Evolutionary conservation across 2,797 vertebrate genomes (phyloP).

Genomic region (Pitangus sulphuratus): DNA sequence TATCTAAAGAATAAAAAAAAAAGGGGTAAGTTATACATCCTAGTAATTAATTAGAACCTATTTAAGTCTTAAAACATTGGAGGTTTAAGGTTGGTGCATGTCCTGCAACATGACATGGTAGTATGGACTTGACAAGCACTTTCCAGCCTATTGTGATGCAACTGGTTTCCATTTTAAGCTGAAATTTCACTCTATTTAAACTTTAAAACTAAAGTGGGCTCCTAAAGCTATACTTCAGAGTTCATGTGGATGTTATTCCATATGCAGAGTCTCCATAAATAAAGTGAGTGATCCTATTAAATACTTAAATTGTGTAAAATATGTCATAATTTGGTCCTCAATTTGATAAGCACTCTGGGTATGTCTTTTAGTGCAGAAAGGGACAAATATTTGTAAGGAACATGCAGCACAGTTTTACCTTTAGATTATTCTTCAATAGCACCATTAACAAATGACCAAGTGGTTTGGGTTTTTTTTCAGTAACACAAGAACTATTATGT

Average conservation of each 20-base stretch:
- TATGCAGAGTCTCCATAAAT: background rate
- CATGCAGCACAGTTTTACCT: background rate
- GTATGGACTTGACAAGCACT: background rate
- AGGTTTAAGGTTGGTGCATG: accelerated
- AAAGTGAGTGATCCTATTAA: background rate
- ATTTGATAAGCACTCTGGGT: background rate
- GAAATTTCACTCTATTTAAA: background rate
- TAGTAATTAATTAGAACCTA: background rate
- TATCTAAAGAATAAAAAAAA: background rate
- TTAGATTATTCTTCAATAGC: background rate
- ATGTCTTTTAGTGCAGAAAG: background rate
- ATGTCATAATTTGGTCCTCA: background rate
- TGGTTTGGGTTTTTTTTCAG: background rate
- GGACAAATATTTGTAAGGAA: background rate
- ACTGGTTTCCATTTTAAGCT: background rate
- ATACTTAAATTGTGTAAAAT: background rate
- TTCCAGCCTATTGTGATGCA: background rate
- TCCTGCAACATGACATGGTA: background rate
- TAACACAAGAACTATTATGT: background rate
- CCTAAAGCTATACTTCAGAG: background rate
- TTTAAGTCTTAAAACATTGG: background rate
- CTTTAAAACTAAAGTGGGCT: background rate
- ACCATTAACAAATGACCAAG: background rate
- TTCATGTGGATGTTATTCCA: background rate
- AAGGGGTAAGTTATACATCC: background rate